Percentiles rank a stretch among this genome's conserved stretches.
Conservation (phyloP, 2,113 vertebrate genomes). For the Suricata suricatta region DNA sequence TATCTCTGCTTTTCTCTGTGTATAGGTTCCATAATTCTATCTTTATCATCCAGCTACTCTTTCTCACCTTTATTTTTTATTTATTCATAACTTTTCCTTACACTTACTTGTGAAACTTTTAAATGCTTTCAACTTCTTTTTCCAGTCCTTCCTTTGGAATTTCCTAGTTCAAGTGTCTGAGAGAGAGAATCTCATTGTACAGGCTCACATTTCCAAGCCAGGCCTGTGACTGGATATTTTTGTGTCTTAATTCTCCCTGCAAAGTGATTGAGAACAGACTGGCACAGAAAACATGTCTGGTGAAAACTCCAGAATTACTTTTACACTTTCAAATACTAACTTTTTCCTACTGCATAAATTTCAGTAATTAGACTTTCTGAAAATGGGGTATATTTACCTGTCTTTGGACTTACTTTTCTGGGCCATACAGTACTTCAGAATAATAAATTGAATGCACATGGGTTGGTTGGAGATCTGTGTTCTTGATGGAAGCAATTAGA, state of each 20-base stretch:
- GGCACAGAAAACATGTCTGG: neutral
- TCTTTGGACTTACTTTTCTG: conserved; percentile 1
- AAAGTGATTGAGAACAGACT: neutral
- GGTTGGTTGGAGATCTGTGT: neutral
- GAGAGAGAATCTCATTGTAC: neutral
- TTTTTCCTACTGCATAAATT: neutral
- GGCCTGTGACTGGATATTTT: neutral
- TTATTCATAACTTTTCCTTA: neutral
- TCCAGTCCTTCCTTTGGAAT: neutral
- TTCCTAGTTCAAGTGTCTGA: neutral
- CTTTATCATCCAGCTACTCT: neutral
- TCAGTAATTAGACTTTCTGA: neutral
- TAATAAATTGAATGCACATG: neutral
- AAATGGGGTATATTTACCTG: neutral
- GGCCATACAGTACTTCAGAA: neutral
- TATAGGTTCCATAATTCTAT: neutral
- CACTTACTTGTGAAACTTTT: neutral
- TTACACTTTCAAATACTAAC: neutral
- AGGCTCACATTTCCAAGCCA: neutral
- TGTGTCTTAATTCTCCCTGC: neutral
- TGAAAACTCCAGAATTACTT: neutral
- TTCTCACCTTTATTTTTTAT: neutral
- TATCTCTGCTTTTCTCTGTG: neutral
- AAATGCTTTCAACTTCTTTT: neutral
- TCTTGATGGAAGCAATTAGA: neutral